These are phyloP conservation scores for Drosophila infuscata DNA, from an alignment of 2,888 invertebrate species.

Conservation along the genomic window DNA sequence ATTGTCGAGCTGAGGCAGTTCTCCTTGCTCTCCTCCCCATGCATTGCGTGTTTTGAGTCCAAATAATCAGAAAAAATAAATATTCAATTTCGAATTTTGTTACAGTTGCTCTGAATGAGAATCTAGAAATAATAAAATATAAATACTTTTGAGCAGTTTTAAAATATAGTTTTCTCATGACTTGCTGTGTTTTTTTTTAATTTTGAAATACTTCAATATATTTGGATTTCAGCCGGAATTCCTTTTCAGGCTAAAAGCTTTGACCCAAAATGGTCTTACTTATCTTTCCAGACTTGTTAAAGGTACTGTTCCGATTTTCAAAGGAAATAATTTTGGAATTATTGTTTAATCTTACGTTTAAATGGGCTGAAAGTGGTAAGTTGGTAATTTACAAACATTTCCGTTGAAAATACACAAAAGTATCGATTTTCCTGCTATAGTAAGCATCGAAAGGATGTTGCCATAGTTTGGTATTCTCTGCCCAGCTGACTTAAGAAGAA, in stretches of 20 bases:
- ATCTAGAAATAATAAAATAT: not conserved
- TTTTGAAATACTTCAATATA: no score
- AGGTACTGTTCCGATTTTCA: no score
- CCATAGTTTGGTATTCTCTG: not conserved
- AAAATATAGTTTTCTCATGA: no score
- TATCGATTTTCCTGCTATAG: constrained; percentile 1
- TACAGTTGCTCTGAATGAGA: not conserved
- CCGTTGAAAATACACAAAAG: not conserved
- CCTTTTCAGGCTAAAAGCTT: no score
- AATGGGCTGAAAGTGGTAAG: not conserved
- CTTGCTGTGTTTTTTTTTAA: no score
- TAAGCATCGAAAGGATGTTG: not conserved
- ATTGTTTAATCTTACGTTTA: not conserved
- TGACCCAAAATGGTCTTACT: no score
- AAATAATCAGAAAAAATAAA: not conserved
- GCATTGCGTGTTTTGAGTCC: constrained; percentile 8
- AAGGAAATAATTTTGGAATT: no score
- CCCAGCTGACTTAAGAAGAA: not conserved
- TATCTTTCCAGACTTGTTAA: no score
- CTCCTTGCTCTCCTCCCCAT: constrained; percentile 2
- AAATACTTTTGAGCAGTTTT: no score
- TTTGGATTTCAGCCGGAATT: no score
- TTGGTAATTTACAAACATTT: not conserved
- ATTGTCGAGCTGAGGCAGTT: not conserved
- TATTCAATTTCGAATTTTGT: not conserved